Evolutionary conservation across 1,140 invertebrate species (phyloP), one percentile per base, ranked within the genome.

Genomic region (Bombus fervidus): DNA sequence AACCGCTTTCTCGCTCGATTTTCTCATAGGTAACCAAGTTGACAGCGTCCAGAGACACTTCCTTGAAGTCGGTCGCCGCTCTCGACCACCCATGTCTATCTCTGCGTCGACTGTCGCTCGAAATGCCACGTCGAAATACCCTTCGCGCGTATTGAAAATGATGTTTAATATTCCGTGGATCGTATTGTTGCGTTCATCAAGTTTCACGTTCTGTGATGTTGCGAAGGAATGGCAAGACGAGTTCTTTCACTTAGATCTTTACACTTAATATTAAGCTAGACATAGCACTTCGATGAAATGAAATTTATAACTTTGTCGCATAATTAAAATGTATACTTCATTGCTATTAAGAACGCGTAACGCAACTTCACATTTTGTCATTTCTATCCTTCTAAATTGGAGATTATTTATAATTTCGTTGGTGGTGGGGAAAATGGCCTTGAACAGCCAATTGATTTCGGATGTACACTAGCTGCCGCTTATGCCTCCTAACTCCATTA

Each of bases 1-100:
- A 91, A 86, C 83, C 88, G 86, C 90, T 85, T 82, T 90, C 85
- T 78, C 77, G 78, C 73, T 74, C 69, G 69, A 88, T 86, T 86
- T 74, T 78, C 80, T 85, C 86, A 88, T 90, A 71, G 87, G 89
- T 87, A 89, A 83, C 79, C 85, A 77, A 79, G 69, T 86, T 87
- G 88, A 91, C 90, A 85, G 79, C 84, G 82, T 85, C 78, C 87
- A 86, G 85, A 88, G 86, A 88, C 78, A 84, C 81, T 87, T 87
- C 77, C 83, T 85, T 80, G 77, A 81, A 87, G 77, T 73, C 83
- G 81, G 15, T 64, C 73, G 37, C 37, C 79, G 47, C 69, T 28
- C 41, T 72, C 75, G 86, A 85, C 86, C 86, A 87, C 86, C 86
- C 86, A 84, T 84, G 86, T 66, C 75, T 77, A 25, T 22, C 25